phyloP scores from a whole-genome alignment of 2,797 vertebrate species.

The Acridotheres tristis region DNA sequence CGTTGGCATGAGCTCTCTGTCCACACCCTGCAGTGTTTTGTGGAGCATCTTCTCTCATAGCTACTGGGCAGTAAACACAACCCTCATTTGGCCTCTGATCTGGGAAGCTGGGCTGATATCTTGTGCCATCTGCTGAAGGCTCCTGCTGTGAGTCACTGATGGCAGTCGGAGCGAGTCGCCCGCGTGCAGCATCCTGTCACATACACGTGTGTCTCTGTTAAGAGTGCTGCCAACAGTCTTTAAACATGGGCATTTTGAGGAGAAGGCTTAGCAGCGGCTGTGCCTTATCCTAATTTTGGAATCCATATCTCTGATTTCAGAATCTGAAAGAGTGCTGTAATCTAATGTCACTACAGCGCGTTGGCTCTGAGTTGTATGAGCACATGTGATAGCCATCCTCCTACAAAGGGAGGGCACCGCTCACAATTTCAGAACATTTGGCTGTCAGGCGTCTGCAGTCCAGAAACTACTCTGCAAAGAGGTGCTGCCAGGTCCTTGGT shows the following conservation, averaged over 20 bases:
- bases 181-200: background rate
- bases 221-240: background rate
- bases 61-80: constrained; percentile 22
- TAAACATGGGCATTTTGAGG: background rate
- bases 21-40: background rate
- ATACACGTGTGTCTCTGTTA: background rate
- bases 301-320: background rate
- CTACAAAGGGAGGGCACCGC: background rate
- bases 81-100: background rate
- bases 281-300: background rate
- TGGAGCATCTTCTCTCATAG: background rate
- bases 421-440: background rate
- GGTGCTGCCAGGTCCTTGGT: background rate
- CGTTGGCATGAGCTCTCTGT: background rate
- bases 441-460: background rate
- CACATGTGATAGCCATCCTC: background rate
- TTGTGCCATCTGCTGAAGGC: constrained; percentile 10
- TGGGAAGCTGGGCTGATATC: background rate
- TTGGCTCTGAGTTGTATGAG: accelerated
- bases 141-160: background rate
- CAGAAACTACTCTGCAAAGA: background rate
- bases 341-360: background rate
- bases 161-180: background rate
- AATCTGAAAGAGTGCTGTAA: background rate
- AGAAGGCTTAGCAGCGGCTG: background rate